Percentiles rank a stretch among this genome's conserved stretches.
phyloP scores from a whole-genome alignment of 2,888 invertebrate species.

The Polyommatus iphigenia region DNA sequence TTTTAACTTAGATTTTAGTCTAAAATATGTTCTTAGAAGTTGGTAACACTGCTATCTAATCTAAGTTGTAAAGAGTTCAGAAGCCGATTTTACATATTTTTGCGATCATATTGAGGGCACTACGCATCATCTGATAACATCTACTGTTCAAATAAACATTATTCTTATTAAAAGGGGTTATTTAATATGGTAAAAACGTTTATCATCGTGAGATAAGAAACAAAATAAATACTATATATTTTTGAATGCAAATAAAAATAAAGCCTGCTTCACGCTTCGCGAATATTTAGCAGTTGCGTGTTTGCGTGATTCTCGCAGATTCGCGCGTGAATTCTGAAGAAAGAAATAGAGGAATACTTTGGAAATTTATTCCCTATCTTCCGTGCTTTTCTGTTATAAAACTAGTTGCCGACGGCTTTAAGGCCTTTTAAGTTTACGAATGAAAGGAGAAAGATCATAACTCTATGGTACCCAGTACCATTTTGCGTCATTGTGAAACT shows the following conservation, averaged over 20 bases:
- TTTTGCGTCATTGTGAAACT: too few species aligned
- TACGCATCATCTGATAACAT: slow-evolving; percentile 3
- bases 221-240: background rate
- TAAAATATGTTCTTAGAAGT: background rate
- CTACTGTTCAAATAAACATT: background rate
- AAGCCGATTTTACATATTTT: background rate
- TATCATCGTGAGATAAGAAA: background rate
- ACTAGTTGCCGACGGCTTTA: too few species aligned
- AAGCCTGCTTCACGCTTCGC: too few species aligned
- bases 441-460: too few species aligned
- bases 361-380: too few species aligned
- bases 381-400: too few species aligned
- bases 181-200: background rate
- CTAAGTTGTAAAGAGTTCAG: background rate
- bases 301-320: too few species aligned
- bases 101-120: slow-evolving; percentile 6
- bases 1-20: background rate
- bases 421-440: too few species aligned
- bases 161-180: background rate
- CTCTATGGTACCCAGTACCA: too few species aligned
- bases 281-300: too few species aligned
- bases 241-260: background rate
- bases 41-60: background rate
- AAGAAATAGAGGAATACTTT: too few species aligned
- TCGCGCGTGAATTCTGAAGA: too few species aligned